Evolutionary conservation across 2,113 vertebrate species (phyloP).

Genomic region (Emydocephalus ijimae): DNA sequence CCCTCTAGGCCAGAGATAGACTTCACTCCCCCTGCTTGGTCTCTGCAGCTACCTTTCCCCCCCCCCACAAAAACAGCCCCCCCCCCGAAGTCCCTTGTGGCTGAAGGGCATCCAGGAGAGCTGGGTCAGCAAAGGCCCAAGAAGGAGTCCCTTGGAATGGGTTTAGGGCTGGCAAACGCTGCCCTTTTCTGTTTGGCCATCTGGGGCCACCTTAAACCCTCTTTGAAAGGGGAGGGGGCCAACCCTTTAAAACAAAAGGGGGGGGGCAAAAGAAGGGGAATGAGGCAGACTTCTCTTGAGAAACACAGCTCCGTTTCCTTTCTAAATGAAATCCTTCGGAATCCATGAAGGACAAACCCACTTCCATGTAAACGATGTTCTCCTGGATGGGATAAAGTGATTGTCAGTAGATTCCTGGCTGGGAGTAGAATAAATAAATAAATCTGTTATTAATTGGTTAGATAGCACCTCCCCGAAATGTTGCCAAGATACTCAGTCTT

Average conservation of each 20-base stretch:
- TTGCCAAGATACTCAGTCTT: background rate
- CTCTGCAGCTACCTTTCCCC: too few species aligned
- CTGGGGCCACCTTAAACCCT: background rate
- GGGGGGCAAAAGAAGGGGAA: background rate
- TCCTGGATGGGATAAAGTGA: too few species aligned
- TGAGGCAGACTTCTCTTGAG: background rate
- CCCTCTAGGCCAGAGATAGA: background rate
- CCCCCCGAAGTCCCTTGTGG: background rate
- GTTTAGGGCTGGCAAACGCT: background rate
- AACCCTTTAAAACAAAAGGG: background rate
- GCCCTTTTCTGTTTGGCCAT: background rate
- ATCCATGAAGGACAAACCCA: background rate
- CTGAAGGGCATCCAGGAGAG: fast-evolving
- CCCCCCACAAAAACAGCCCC: background rate
- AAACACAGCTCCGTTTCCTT: background rate
- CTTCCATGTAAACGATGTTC: background rate
- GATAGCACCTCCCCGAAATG: too few species aligned
- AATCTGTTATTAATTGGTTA: background rate
- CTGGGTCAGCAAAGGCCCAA: background rate
- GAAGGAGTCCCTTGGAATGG: background rate
- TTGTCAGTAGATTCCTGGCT: too few species aligned
- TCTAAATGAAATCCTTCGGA: background rate
- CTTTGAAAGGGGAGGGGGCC: background rate
- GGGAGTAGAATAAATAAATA: background rate
- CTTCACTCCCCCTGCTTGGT: too few species aligned